A percentile compares a stretch with the other conserved stretches of the same genome.
These are phyloP conservation scores for Elephas maximus DNA, from an alignment of 2,113 vertebrate genomes.

Conservation along the genomic window DNA sequence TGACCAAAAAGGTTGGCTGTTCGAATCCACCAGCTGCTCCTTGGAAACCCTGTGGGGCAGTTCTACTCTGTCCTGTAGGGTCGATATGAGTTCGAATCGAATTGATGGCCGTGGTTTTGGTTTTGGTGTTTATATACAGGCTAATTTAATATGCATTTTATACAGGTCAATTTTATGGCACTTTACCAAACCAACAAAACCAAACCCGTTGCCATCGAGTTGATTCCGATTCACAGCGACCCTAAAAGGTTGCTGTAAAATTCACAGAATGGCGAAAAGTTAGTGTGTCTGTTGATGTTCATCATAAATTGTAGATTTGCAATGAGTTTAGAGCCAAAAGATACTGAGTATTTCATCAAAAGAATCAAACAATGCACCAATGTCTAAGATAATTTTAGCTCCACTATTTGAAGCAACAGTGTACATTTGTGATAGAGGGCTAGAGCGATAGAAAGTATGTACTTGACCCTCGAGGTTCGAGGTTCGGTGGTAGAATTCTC, in stretches of 20 bases:
- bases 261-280: constrained; percentile 46
- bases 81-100: too few relatives aligned
- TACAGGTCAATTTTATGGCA: constrained; percentile 32
- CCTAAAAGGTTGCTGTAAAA: constrained; percentile 8
- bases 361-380: neutral
- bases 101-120: too few relatives aligned
- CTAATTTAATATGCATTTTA: constrained; percentile 42
- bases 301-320: neutral
- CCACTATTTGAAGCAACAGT: neutral
- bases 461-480: fast-evolving
- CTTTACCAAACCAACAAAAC: neutral
- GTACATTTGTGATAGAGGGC: neutral
- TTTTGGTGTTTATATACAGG: neutral
- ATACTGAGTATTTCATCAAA: constrained; percentile 13
- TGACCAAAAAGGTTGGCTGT: too few relatives aligned
- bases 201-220: too few relatives aligned
- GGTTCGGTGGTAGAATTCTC: neutral
- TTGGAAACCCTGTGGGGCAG: too few relatives aligned
- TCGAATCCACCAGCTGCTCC: too few relatives aligned
- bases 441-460: neutral
- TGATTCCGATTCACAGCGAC: too few relatives aligned
- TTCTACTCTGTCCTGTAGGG: too few relatives aligned
- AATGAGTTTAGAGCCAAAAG: constrained; percentile 24
- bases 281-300: constrained; percentile 33
- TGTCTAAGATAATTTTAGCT: neutral